Evolutionary conservation across 2,797 vertebrate species (phyloP), one percentile per base, ranked within the genome.

Genomic region (Paguma larvata): DNA sequence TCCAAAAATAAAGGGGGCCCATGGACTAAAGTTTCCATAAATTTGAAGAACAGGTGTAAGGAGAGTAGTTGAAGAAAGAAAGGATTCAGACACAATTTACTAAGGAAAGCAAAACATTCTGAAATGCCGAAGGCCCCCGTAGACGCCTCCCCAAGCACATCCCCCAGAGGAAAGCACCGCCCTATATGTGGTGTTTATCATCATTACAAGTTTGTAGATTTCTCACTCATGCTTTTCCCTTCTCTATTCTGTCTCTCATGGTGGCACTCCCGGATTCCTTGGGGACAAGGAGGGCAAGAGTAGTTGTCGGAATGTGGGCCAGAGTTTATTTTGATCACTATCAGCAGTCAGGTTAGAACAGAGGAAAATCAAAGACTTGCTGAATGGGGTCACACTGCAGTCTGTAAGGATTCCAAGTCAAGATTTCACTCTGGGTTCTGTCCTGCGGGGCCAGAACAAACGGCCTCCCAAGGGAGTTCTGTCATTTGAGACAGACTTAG

Each of bases 321-420:
- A 21, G 75, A 41, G 32, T 85, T 89, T 63, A 92, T 70, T 89
- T 86, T 84, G 85, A 85, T 3, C 8, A 56, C 56, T 56, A 72
- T 56, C 19, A 44, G 89, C 56, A 59, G 72, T 44, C 63, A 87
- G 70, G 48, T 87, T 77, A 82, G n/a, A 77, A 88, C 44, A 91
- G 59, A 89, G 70, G 41, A 72, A 89, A 77, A 84, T 3, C 67
- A 51, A 80, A 77, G 72, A 23, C 30, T 75, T 15, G 32, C 0
- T 15, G 59, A 86, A 56, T 0, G 1, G 72, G 65, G 38, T 53
- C 21, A 63, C 18, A 13, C 3, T 15, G 27, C 19, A 59, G 15
- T 48, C 68, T 3, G 3, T 34, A 51, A 84, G 59, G 85, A 83
- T 21, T 86, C 16, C 6, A 78, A 89, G 27, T 62, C 14, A 32